Evolutionary conservation across 1,140 invertebrate species (phyloP).

Genomic region (Lasioglossum baleicum): DNA sequence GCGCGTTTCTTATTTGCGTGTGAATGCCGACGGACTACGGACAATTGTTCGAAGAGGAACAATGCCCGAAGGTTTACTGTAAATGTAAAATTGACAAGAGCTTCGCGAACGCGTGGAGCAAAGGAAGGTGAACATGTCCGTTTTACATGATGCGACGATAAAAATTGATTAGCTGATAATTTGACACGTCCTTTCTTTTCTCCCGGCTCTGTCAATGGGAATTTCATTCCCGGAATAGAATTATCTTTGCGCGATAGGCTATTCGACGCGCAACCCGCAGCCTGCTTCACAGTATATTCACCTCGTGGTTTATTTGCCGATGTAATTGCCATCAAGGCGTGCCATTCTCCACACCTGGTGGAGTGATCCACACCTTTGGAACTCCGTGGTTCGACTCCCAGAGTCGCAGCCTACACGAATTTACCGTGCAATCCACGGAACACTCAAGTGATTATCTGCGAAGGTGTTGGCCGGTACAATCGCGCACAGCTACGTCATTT

Average conservation of each 20-base stretch:
- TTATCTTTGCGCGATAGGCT: conserved; percentile 57
- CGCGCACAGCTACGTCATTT: too few relatives aligned
- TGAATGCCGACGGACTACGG: too few relatives aligned
- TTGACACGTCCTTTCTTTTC: conserved; percentile 1
- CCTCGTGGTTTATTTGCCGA: conserved; percentile 65
- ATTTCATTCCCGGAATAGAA: conserved; percentile 46
- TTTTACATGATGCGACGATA: too few relatives aligned
- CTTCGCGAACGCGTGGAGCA: too few relatives aligned
- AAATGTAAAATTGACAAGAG: neutral
- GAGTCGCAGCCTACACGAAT: conserved; percentile 47
- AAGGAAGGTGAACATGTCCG: too few relatives aligned
- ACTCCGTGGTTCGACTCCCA: conserved; percentile 40
- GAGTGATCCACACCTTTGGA: conserved; percentile 59
- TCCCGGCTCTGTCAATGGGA: conserved; percentile 50
- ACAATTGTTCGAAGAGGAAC: neutral
- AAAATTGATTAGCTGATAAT: too few relatives aligned
- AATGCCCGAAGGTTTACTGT: neutral
- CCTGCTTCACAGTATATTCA: conserved; percentile 59
- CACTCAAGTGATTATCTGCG: neutral
- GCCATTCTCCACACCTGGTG: conserved; percentile 64
- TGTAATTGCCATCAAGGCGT: conserved; percentile 65
- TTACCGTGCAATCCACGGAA: conserved; percentile 13
- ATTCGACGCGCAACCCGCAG: conserved; percentile 59
- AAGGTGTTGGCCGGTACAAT: neutral
- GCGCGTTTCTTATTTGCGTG: too few relatives aligned